These are phyloP conservation scores for Hippopotamyrus pictus DNA, from an alignment of 2,797 vertebrate species.

Conservation along the genomic window DNA sequence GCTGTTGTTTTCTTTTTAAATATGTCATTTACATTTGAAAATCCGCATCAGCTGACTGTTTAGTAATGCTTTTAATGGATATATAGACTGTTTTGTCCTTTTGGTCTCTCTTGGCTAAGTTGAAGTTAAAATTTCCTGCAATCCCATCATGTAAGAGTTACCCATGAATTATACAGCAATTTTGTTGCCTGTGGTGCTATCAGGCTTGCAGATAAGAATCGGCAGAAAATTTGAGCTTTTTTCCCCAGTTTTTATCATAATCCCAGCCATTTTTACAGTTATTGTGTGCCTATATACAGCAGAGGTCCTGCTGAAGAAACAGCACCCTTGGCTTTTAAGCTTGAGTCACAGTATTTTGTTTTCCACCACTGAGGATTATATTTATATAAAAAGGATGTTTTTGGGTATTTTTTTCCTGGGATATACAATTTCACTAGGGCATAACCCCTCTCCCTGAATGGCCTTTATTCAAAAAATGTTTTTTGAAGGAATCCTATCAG, in stretches of 20 bases:
- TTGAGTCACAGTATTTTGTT: slow-evolving; percentile 1
- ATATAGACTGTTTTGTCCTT: neutral
- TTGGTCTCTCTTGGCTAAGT: neutral
- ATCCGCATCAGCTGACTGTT: neutral
- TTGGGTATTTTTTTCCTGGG: neutral
- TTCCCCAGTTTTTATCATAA: neutral
- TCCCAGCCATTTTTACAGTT: neutral
- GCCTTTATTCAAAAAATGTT: slow-evolving; percentile 8
- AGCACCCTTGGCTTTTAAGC: neutral
- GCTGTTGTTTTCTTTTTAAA: neutral
- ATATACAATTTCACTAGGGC: slow-evolving; percentile 10
- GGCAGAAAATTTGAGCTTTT: neutral
- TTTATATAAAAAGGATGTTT: slow-evolving; percentile 1
- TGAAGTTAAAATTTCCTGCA: neutral
- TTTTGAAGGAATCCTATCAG: slow-evolving; percentile 5
- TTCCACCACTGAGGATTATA: neutral
- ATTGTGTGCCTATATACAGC: neutral
- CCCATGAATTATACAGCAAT: neutral
- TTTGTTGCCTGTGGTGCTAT: neutral
- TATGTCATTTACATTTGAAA: neutral
- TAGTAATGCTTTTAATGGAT: neutral
- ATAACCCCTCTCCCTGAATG: neutral
- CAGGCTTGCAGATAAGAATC: neutral
- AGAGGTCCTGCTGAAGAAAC: neutral
- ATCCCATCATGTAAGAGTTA: neutral